phyloP scores from a whole-genome alignment of 2,113 vertebrate species.

The Oreochromis aureus region DNA sequence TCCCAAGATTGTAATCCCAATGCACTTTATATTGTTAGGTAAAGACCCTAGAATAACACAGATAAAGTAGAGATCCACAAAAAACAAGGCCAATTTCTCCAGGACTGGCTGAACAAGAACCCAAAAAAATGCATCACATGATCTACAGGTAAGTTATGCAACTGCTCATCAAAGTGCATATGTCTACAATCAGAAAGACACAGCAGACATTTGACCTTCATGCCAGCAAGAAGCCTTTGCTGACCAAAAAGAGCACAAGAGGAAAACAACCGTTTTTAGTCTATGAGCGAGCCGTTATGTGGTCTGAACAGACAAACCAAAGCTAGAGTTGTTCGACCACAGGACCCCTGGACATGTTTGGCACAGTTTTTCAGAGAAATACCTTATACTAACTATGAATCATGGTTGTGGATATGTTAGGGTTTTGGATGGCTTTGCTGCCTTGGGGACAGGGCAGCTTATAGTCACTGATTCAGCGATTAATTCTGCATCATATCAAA shows the following conservation, averaged over 20 bases:
- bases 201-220: not conserved
- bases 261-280: not conserved
- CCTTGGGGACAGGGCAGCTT: not conserved
- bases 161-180: not conserved
- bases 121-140: fast-evolving
- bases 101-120: not conserved
- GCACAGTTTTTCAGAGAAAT: not conserved
- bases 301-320: not conserved
- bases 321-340: not conserved
- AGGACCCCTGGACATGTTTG: not conserved
- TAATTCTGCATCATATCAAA: not conserved
- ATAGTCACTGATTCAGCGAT: not conserved
- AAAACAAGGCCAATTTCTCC: not conserved
- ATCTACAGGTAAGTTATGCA: not conserved
- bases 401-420: not conserved
- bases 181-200: not conserved
- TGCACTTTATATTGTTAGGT: not conserved
- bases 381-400: not conserved
- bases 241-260: not conserved
- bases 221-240: not conserved
- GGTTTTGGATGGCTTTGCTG: not conserved
- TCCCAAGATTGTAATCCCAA: not conserved
- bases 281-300: not conserved
- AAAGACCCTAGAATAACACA: not conserved
- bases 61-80: not conserved